These are phyloP conservation scores for Euwallacea fornicatus DNA, from an alignment of 1,140 invertebrate genomes.

Conservation along the genomic window DNA sequence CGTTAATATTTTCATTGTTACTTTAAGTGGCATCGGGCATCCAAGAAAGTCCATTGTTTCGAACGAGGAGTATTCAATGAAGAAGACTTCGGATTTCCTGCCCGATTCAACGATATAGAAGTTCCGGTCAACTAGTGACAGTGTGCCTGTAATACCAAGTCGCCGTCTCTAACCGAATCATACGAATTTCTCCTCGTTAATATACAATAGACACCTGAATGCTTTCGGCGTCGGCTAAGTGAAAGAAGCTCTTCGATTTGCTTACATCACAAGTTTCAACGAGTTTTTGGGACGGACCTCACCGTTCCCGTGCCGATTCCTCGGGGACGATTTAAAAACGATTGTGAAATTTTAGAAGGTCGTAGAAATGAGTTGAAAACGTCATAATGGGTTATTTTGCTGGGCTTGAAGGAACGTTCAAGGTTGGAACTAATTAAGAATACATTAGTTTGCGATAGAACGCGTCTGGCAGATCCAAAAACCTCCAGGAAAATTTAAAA, in stretches of 20 bases:
- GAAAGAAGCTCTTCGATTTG: not conserved
- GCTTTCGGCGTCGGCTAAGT: not conserved
- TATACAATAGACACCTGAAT: constrained; percentile 24
- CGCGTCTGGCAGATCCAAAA: no score
- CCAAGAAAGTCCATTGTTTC: constrained; percentile 23
- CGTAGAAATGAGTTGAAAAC: no score
- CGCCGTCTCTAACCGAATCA: constrained; percentile 9
- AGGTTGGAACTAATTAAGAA: no score
- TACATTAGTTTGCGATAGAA: no score
- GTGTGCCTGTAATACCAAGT: constrained; percentile 32
- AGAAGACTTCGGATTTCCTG: constrained; percentile 30
- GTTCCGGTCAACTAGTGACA: constrained; percentile 36
- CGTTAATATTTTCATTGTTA: constrained; percentile 24
- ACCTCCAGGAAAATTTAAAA: no score
- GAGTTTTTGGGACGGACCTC: no score
- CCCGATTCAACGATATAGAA: constrained; percentile 26
- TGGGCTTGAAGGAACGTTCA: no score
- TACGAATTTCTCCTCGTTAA: constrained; percentile 26
- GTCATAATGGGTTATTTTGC: no score
- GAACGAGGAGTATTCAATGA: constrained; percentile 21
- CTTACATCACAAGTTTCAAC: no score
- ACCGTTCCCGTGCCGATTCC: no score
- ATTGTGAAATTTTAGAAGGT: no score
- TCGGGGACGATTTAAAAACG: no score
- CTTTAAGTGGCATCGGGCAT: constrained; percentile 8